phyloP scores from a whole-genome alignment of 2,113 vertebrate species.

The Holacanthus passer region DNA sequence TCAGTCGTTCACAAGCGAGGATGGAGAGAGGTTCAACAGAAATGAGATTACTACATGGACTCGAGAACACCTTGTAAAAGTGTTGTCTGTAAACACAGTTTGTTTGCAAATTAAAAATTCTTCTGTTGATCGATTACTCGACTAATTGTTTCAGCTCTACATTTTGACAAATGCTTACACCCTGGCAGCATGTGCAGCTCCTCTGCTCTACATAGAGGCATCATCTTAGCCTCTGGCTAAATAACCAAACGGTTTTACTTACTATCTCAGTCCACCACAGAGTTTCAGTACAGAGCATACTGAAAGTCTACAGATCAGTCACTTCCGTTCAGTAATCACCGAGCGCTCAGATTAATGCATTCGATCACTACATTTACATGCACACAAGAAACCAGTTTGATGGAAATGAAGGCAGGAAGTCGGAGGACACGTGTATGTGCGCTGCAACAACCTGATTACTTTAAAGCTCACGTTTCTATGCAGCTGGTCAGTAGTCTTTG shows the following conservation, averaged over 20 bases:
- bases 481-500: neutral
- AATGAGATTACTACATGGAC: no score
- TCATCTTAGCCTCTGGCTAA: neutral
- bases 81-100: no score
- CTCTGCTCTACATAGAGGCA: neutral
- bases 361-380: conserved; percentile 4
- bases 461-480: neutral
- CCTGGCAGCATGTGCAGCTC: conserved; percentile 6
- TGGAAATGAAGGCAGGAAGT: conserved; percentile 33
- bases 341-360: neutral
- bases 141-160: neutral
- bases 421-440: neutral
- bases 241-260: conserved; percentile 12
- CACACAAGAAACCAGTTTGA: neutral
- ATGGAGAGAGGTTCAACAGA: no score
- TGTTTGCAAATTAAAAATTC: no score
- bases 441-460: conserved; percentile 1
- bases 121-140: no score
- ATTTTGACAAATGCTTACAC: no score
- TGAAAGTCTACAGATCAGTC: conserved; percentile 64
- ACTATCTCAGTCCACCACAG: conserved; percentile 51
- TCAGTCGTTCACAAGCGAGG: no score
- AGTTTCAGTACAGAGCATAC: conserved; percentile 37
- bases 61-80: no score
- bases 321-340: conserved; percentile 43